Percentiles rank a stretch among this genome's conserved stretches.
Conservation (phyloP, 2,797 vertebrate species). For the Clarias platycephalus region DNA sequence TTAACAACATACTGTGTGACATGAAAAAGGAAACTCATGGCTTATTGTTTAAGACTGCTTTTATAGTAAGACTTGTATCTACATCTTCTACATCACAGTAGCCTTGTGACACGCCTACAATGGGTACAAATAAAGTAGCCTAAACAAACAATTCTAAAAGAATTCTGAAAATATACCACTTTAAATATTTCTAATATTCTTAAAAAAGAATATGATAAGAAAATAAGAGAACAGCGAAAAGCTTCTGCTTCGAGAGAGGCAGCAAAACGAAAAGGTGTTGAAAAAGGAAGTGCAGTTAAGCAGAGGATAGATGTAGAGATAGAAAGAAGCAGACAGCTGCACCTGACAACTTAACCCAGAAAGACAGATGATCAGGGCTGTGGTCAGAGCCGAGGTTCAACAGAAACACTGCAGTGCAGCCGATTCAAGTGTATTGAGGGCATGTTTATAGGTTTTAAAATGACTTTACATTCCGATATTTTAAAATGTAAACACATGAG, state of each 20-base stretch:
- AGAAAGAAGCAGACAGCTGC: constrained; percentile 46
- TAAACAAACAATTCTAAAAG: neutral
- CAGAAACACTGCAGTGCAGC: constrained; percentile 54
- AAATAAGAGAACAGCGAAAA: neutral
- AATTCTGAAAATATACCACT: neutral
- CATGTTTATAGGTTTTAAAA: neutral
- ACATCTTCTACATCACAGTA: neutral
- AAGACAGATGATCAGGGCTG: constrained; percentile 62
- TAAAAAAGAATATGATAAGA: neutral
- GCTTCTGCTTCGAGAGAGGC: constrained; percentile 2
- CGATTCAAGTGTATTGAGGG: constrained; percentile 17
- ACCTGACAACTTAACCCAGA: constrained; percentile 66
- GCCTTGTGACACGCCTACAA: neutral
- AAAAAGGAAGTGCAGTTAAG: constrained; percentile 28
- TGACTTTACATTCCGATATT: neutral
- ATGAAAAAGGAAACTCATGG: neutral
- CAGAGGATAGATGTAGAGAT: constrained; percentile 51
- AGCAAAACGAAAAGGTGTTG: constrained; percentile 16
- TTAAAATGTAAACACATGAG: neutral
- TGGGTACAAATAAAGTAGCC: neutral
- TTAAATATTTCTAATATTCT: neutral
- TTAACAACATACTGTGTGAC: neutral
- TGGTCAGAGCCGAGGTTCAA: constrained; percentile 63
- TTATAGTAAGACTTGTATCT: neutral
- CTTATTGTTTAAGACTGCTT: neutral